Evolutionary conservation across 2,797 vertebrate genomes (phyloP), one percentile per base, ranked within the genome.

Genomic region (Podargus strigoides): DNA sequence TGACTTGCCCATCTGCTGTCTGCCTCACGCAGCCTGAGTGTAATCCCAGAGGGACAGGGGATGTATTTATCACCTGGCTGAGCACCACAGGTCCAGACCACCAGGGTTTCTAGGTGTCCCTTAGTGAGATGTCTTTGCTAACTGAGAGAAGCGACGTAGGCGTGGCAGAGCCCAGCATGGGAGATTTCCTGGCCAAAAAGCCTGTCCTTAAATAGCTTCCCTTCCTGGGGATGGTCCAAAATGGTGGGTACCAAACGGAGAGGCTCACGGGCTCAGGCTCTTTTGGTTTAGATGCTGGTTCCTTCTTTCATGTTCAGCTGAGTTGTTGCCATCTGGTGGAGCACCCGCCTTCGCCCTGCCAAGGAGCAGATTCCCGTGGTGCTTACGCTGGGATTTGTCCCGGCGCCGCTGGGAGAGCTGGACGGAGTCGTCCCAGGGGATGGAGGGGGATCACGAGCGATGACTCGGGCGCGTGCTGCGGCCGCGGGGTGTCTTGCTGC

Each of bases 391-490:
- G 80, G 85, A 20, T 56, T 76, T 22, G 36, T 55, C 68, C 75
- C 1, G 1, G 9, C 0, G 1, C 37, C 0, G 1, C 47, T 27
- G 50, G 34, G 62, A 17, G 67, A 56, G 39, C 10, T 4, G 52
- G 60, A 67, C 5, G 1, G 37, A 52, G 32, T 18, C 46, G 20
- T 49, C 67, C 55, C 14, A 2, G 52, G 52, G 36, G 73, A 34
- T 9, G 56, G 69, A 52, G 28, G 18, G 50, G 69, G 56, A 26
- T 41, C 12, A 2, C 1, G 4, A 22, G 55, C 2, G 3, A 26
- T 53, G 66, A 6, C 42, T n/a, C n/a, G n/a, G n/a, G 6, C 4
- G 3, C 2, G 11, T 41, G 56, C 41, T 10, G 27, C 3, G 23
- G n/a, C 4, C 5, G 23, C 52, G 5, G 46, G 16, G 2, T 42